These are phyloP conservation scores for Pterocles burchelli DNA, from an alignment of 2,113 vertebrate genomes.

Conservation along the genomic window DNA sequence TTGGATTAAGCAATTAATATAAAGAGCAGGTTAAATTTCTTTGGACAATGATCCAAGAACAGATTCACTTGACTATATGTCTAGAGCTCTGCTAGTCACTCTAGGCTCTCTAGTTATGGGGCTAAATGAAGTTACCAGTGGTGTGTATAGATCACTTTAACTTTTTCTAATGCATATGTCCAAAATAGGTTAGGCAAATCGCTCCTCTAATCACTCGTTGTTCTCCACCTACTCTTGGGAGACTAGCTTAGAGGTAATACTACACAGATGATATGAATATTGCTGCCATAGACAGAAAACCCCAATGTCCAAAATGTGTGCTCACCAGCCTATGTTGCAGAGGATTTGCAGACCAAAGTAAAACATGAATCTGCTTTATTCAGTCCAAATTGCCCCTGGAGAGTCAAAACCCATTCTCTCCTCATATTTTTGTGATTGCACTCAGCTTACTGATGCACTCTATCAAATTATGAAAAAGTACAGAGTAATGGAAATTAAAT, in stretches of 20 bases:
- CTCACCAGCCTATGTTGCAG: neutral
- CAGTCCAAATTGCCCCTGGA: neutral
- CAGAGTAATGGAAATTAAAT: neutral
- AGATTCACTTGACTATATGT: neutral
- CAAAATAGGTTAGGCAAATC: neutral
- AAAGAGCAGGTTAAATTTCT: neutral
- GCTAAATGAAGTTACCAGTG: neutral
- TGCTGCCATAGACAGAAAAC: neutral
- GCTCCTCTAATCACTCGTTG: accelerated
- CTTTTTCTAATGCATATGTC: neutral
- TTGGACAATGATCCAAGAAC: neutral
- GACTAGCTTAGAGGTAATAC: neutral
- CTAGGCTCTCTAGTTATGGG: neutral
- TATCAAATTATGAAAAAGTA: neutral
- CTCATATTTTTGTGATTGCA: neutral
- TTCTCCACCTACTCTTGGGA: neutral
- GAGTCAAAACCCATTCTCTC: neutral
- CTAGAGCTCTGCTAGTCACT: neutral
- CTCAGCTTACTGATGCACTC: neutral
- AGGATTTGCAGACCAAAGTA: neutral
- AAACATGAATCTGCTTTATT: neutral
- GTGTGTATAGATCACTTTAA: neutral
- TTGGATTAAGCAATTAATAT: neutral
- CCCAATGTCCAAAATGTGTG: neutral
- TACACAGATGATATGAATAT: neutral